Evolutionary conservation across 2,797 vertebrate species (phyloP), one percentile per base, ranked within the genome.

Genomic region (Borostomias antarcticus): DNA sequence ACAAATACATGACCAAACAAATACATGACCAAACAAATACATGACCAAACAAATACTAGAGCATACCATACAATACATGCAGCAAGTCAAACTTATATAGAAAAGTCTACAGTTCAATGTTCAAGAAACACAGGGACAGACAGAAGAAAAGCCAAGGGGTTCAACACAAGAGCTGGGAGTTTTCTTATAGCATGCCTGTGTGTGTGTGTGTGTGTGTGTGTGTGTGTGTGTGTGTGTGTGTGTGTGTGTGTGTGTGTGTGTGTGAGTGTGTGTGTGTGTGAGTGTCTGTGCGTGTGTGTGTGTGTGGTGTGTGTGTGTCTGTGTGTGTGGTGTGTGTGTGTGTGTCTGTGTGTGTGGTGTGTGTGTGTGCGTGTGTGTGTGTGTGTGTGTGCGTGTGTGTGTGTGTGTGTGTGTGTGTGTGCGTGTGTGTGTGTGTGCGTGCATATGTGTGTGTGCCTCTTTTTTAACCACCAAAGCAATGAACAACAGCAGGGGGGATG

Each of bases 401-500:
- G 68, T 17, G 17, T 1, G 40, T n/a, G n/a, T n/a, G n/a, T n/a
- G n/a, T n/a, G n/a, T n/a, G 3, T 7, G 28, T 5, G 0, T 0
- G 52, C 25, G 7, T 25, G 5, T 1, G 2, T 26, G 11, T 9
- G 23, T 4, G 4, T n/a, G n/a, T 23, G 13, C 8, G 33, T 64
- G 25, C 48, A 60, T n/a, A n/a, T n/a, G n/a, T n/a, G n/a, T n/a
- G n/a, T n/a, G n/a, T n/a, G n/a, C n/a, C n/a, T 25, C 52, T 33
- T 68, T 71, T 79, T 82, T 78, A 80, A 85, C 73, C 81, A 83
- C 70, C 80, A 82, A 84, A 88, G 85, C 80, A 85, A 82, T 84
- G 80, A 83, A 80, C 75, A 79, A 28, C 10, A 58, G 15, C 2
- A 19, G 19, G 32, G 10, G 19, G 30, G 25, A 52, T 7, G 11